Percentiles rank a stretch among this genome's conserved stretches.
phyloP scores from a whole-genome alignment of 2,113 vertebrate genomes.

The Hemiprocne comata region DNA sequence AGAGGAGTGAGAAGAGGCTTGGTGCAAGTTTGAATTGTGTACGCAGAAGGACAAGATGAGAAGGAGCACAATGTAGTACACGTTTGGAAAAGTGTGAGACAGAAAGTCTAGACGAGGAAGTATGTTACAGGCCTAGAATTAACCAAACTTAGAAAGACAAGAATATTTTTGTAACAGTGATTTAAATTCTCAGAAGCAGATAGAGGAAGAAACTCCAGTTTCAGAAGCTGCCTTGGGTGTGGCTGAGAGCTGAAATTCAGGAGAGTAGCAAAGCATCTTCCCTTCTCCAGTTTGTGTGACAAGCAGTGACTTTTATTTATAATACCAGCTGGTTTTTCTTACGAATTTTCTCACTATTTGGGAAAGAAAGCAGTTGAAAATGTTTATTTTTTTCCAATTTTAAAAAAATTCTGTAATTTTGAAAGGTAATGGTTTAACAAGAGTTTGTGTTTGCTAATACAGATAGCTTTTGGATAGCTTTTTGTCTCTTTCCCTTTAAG shows the following conservation, averaged over 20 bases:
- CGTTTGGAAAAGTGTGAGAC: not conserved
- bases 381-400: not conserved
- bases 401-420: not conserved
- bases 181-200: not conserved
- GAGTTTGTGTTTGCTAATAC: not conserved
- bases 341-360: not conserved
- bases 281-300: not conserved
- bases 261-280: not conserved
- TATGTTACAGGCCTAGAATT: constrained; percentile 45
- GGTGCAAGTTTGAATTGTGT: not conserved
- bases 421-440: not conserved
- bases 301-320: not conserved
- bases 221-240: not conserved
- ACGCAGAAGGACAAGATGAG: not conserved
- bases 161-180: not conserved
- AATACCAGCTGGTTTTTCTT: not conserved
- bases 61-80: not conserved
- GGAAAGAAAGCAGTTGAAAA: not conserved
- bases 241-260: not conserved
- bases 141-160: constrained; percentile 14
- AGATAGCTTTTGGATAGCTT: not conserved
- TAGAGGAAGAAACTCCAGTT: not conserved
- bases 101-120: constrained; percentile 44
- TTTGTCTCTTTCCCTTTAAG: not conserved
- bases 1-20: not conserved